These are phyloP conservation scores for Arctia plantaginis DNA, from an alignment of 2,888 invertebrate genomes.

Conservation along the genomic window DNA sequence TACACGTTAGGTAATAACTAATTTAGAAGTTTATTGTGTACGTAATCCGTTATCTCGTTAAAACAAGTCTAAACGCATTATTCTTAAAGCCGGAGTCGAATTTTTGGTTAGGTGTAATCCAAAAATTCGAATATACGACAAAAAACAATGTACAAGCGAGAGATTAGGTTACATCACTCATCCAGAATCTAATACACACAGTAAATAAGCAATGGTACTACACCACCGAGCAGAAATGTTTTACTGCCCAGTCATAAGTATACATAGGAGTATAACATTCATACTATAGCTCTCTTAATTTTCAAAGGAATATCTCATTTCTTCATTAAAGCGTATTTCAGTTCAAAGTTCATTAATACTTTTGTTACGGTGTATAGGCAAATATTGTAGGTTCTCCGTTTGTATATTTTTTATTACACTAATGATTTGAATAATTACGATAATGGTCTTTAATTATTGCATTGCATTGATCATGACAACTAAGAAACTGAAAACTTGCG, in stretches of 20 bases:
- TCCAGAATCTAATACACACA: background rate
- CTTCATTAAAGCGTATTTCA: constrained; percentile 38
- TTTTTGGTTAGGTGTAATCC: background rate
- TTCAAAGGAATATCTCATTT: constrained; percentile 25
- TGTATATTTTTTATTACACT: background rate
- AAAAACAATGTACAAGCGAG: too few species aligned
- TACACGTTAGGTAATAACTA: too few species aligned
- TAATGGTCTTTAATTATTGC: too few species aligned
- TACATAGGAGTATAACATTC: too few species aligned
- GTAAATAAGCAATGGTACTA: background rate
- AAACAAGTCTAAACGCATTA: background rate
- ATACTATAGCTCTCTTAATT: constrained; percentile 19
- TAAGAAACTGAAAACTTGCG: too few species aligned
- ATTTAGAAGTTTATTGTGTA: too few species aligned
- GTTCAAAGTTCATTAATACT: constrained; percentile 27
- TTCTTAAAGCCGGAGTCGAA: background rate
- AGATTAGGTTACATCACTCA: background rate
- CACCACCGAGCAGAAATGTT: background rate
- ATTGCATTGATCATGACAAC: too few species aligned
- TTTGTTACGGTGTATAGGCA: constrained; percentile 17
- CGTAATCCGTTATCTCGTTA: background rate
- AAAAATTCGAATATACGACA: too few species aligned
- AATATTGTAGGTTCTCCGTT: constrained; percentile 4
- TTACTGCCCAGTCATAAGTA: too few species aligned
- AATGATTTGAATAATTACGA: background rate